Percentiles rank a stretch among this genome's conserved stretches.
phyloP scores from a whole-genome alignment of 2,888 invertebrate genomes.

The Caenorhabditis macrosperma region DNA sequence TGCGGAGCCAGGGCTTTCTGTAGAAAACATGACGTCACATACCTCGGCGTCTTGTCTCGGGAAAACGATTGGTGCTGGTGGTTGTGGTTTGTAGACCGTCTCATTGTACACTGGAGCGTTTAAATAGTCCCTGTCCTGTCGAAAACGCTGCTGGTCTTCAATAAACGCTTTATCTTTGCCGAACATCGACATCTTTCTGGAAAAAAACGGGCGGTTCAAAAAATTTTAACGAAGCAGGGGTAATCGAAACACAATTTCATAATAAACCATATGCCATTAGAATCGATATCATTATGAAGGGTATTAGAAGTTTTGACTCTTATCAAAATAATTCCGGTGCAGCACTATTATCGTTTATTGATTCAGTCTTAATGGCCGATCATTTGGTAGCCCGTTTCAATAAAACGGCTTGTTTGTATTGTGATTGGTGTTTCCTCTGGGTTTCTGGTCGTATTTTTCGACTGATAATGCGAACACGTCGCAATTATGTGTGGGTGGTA shows the following conservation, averaged over 20 bases:
- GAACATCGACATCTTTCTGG: slow-evolving; percentile 48
- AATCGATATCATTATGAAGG: slow-evolving; percentile 46
- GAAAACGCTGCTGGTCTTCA: slow-evolving; percentile 45
- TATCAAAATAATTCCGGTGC: slow-evolving; percentile 47
- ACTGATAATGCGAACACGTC: not conserved
- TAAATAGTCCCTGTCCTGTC: slow-evolving; percentile 39
- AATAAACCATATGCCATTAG: slow-evolving; percentile 26
- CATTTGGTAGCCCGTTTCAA: slow-evolving; percentile 43
- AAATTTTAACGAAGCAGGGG: not conserved
- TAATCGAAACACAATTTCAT: slow-evolving; percentile 17
- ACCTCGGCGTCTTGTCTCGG: slow-evolving; percentile 19
- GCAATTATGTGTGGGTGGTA: slow-evolving; percentile 3
- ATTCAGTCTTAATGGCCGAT: slow-evolving; percentile 42
- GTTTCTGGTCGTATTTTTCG: slow-evolving; percentile 34
- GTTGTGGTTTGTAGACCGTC: slow-evolving; percentile 24
- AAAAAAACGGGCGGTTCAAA: not conserved
- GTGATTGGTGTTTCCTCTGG: slow-evolving; percentile 39
- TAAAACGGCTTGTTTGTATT: slow-evolving; percentile 40
- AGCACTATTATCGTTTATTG: slow-evolving; percentile 47
- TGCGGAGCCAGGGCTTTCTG: not conserved
- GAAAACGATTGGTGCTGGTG: not conserved
- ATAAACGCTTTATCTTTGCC: slow-evolving; percentile 52
- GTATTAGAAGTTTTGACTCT: slow-evolving; percentile 53
- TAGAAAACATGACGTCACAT: not conserved
- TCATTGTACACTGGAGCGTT: slow-evolving; percentile 21